Conservation (phyloP, 2,797 vertebrate species). For the Gallinago solitaria region DNA sequence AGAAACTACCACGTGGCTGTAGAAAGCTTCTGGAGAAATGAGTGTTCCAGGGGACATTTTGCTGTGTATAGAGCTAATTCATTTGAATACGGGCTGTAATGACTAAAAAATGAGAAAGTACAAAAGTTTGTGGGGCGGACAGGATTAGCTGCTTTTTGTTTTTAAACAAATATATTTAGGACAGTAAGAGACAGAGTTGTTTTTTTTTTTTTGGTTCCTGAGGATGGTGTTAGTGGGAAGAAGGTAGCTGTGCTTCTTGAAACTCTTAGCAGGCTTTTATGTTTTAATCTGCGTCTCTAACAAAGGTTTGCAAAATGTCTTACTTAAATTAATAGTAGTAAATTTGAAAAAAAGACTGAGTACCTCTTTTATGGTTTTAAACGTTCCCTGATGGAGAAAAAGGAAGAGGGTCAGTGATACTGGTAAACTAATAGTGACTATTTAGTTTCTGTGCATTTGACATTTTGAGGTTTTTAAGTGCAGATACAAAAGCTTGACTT, state of each 20-base stretch:
- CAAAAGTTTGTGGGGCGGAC: neutral
- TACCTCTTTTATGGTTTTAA: neutral
- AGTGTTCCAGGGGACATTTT: neutral
- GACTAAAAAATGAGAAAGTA: neutral
- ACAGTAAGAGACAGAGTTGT: neutral
- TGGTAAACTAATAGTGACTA: neutral
- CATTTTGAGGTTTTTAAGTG: neutral
- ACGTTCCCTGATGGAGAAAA: neutral
- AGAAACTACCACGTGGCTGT: neutral
- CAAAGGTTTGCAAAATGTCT: neutral
- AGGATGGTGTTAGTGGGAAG: neutral
- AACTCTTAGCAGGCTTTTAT: neutral
- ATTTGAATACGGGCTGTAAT: neutral
- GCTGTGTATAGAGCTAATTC: neutral
- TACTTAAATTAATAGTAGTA: neutral
- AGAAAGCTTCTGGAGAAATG: neutral
- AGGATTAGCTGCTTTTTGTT: neutral
- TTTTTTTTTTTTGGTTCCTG: neutral
- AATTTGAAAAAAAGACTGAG: neutral
- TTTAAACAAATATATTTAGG: neutral
- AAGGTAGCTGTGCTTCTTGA: neutral
- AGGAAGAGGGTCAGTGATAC: neutral
- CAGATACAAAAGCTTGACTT: neutral
- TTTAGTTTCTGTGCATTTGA: neutral
- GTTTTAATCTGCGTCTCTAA: neutral